These are phyloP conservation scores for Balaenoptera acutorostrata DNA, from an alignment of 2,113 vertebrate species.

Conservation along the genomic window DNA sequence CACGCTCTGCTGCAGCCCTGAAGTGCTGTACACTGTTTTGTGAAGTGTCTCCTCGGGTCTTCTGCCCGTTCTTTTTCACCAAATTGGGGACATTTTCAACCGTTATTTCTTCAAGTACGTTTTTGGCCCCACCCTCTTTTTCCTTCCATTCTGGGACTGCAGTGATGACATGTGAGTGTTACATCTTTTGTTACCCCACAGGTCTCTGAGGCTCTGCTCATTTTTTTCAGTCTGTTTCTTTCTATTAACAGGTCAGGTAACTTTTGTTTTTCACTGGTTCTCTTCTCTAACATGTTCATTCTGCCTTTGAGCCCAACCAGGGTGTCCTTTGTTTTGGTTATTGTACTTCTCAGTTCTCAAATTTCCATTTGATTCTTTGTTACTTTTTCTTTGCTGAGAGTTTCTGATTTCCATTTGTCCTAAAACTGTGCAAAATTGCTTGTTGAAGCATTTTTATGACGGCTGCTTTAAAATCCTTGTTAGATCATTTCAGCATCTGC, in stretches of 20 bases:
- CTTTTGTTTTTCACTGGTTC: not conserved
- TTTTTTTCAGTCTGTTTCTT: not conserved
- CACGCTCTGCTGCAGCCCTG: not conserved
- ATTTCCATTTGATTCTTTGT: not conserved
- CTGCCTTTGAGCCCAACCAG: not conserved
- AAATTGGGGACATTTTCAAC: not conserved
- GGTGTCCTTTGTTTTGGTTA: not conserved
- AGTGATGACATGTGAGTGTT: accelerated
- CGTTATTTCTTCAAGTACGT: accelerated
- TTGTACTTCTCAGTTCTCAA: not conserved
- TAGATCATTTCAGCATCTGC: not conserved
- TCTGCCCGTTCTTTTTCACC: not conserved
- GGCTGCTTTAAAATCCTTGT: not conserved
- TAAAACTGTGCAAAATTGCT: not conserved
- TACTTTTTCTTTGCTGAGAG: not conserved
- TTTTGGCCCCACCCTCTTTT: no score
- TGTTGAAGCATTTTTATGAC: not conserved
- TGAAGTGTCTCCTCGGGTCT: not conserved
- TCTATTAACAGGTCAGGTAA: not conserved
- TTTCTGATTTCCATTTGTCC: not conserved
- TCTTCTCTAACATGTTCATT: not conserved
- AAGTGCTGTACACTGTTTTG: accelerated
- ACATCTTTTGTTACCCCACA: accelerated
- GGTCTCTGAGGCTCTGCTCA: accelerated
- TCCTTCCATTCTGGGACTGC: no score